phyloP scores from a whole-genome alignment of 2,888 invertebrate genomes.

The Leptinotarsa peninsularis region DNA sequence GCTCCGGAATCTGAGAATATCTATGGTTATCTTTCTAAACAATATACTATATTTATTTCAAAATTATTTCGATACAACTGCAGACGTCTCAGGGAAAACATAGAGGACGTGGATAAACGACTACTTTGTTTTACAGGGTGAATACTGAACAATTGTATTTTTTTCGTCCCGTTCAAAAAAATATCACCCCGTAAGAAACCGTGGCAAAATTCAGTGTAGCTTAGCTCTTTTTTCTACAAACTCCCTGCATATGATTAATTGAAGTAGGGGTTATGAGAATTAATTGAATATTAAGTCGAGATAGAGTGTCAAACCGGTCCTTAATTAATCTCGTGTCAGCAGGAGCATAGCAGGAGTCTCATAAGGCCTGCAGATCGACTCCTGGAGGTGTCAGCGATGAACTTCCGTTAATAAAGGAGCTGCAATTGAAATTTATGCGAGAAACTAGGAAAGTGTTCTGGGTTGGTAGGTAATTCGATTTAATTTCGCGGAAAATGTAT shows the following conservation, averaged over 20 bases:
- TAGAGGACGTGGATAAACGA: too few relatives aligned
- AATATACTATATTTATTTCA: too few relatives aligned
- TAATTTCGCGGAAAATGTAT: slow-evolving; percentile 22
- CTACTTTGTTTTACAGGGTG: too few relatives aligned
- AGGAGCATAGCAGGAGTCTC: slow-evolving; percentile 24
- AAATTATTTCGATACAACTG: too few relatives aligned
- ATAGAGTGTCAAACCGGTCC: slow-evolving; percentile 45
- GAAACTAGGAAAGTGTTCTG: slow-evolving; percentile 23
- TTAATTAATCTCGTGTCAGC: slow-evolving; percentile 53
- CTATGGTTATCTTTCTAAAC: too few relatives aligned
- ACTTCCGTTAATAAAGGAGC: slow-evolving; percentile 35
- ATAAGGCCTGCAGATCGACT: slow-evolving; percentile 16
- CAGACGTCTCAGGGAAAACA: too few relatives aligned
- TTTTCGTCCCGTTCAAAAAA: too few relatives aligned
- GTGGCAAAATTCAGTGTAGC: background rate
- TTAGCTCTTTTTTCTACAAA: slow-evolving; percentile 24
- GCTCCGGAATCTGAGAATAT: too few relatives aligned
- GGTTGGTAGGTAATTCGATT: slow-evolving; percentile 16
- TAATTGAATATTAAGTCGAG: slow-evolving; percentile 53
- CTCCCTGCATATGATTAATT: slow-evolving; percentile 52
- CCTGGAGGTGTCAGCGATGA: slow-evolving; percentile 33
- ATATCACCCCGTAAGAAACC: background rate
- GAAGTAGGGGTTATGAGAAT: slow-evolving; percentile 52
- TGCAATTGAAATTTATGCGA: slow-evolving; percentile 34
- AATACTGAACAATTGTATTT: too few relatives aligned